phyloP scores from a whole-genome alignment of 2,113 vertebrate genomes.

The Spea bombifrons region DNA sequence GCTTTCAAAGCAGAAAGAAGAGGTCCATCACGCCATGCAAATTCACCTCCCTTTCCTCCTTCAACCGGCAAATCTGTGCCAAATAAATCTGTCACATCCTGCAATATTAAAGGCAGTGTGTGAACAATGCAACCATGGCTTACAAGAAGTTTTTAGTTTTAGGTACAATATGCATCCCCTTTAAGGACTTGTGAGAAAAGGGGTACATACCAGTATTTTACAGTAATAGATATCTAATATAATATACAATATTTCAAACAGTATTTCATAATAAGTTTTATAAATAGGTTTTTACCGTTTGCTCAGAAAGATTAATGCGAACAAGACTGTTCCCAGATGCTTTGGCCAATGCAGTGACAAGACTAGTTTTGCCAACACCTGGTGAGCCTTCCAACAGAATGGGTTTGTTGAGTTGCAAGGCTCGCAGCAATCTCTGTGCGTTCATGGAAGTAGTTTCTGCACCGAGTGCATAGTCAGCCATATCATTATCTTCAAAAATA shows the following conservation, averaged over 20 bases:
- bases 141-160: too few relatives aligned
- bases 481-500: slow-evolving; percentile 61
- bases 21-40: slow-evolving; percentile 93
- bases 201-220: too few relatives aligned
- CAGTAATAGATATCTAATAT: too few relatives aligned
- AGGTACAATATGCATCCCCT: too few relatives aligned
- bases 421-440: slow-evolving; percentile 84
- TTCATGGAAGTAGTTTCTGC: slow-evolving; percentile 92
- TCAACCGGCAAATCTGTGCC: slow-evolving; percentile 95
- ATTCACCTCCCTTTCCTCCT: slow-evolving; percentile 93
- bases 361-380: slow-evolving; percentile 94
- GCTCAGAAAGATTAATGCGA: slow-evolving; percentile 95
- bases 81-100: slow-evolving; percentile 96
- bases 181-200: too few relatives aligned
- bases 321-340: slow-evolving; percentile 88
- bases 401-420: slow-evolving; percentile 86
- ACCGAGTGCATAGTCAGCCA: slow-evolving; percentile 80
- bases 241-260: too few relatives aligned
- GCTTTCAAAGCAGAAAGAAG: slow-evolving; percentile 88
- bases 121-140: too few relatives aligned
- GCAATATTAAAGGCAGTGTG: slow-evolving; percentile 13
- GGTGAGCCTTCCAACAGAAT: slow-evolving; percentile 93
- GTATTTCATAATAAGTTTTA: background rate
- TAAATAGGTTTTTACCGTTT: slow-evolving; percentile 73
- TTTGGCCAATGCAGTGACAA: slow-evolving; percentile 88